Base-by-base conservation (phyloP, 2,113 vertebrate genomes). In the Salvelinus sp. region DNA sequence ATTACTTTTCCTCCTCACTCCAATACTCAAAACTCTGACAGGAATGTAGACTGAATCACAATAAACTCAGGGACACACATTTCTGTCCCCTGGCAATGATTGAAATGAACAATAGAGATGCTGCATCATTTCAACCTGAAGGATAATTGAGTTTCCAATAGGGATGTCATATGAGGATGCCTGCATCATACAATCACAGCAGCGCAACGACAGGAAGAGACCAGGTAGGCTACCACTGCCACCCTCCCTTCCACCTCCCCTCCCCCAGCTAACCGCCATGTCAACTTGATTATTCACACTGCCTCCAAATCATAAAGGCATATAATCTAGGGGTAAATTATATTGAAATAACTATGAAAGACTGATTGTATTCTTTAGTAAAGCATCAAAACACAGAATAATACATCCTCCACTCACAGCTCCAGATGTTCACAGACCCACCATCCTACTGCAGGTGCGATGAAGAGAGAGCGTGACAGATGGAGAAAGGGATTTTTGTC, bases 251-350 rank as follows among this genome's bases (percentile, higher is more conserved):
- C 47, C 38, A 66, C 27, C 73, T 23, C 20, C 22, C 75, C 83
- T 72, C 76, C 76, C 57, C 69, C 63, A 72, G 81, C 20, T 1
- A 50, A 70, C 23, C 9, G 22, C 81, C 64, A 74, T 76, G 85
- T 85, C 85, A 86, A 28, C 76, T 80, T 68, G 84, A 84, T 89
- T 88, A 90, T 84, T 86, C 83, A 28, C 69, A 14, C 10, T 66
- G 25, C 60, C 69, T 25, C 72, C 69, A 66, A 76, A 18, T 27
- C 74, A 38, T 50, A 71, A 78, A 79, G 64, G 60, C 13, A 22
- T 65, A 3, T 23, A 63, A 25, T 25, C 62, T 63, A 25, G 62
- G 62, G 25, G 22, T n/a, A 38, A 9, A 9, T 38, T 38, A 9
- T 2, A 38, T 38, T 9, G 38, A 38, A 38, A 38, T 38, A 9